phyloP scores from a whole-genome alignment of 2,888 invertebrate species.

The Synergus umbraculus region DNA sequence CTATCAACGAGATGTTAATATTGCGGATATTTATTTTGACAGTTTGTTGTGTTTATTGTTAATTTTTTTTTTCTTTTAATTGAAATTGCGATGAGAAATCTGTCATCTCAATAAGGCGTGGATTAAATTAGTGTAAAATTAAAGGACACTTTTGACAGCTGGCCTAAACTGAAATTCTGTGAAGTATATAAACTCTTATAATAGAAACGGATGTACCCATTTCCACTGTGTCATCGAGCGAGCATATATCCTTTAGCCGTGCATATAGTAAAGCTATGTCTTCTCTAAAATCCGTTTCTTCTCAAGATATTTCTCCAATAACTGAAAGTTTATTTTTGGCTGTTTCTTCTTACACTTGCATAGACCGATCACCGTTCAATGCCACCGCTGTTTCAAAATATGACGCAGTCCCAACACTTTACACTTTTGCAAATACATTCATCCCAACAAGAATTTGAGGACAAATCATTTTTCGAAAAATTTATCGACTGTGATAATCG shows the following conservation, averaged over 20 bases:
- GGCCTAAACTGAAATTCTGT: slow-evolving; percentile 22
- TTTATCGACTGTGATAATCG: neutral
- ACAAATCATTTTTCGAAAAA: slow-evolving; percentile 2
- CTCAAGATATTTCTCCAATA: slow-evolving; percentile 37
- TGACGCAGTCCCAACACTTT: slow-evolving; percentile 13
- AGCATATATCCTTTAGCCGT: slow-evolving; percentile 35
- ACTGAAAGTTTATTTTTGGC: slow-evolving; percentile 36
- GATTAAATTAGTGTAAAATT: slow-evolving; percentile 18
- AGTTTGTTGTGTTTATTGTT: neutral
- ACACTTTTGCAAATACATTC: slow-evolving; percentile 31
- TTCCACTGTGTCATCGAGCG: slow-evolving; percentile 32
- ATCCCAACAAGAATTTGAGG: neutral
- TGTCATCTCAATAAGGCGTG: neutral
- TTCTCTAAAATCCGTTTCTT: slow-evolving; percentile 35
- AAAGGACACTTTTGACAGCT: slow-evolving; percentile 15
- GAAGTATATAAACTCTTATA: slow-evolving; percentile 22
- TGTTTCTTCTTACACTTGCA: slow-evolving; percentile 39
- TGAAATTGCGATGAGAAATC: neutral
- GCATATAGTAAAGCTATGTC: slow-evolving; percentile 28
- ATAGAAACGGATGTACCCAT: slow-evolving; percentile 41
- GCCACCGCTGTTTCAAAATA: slow-evolving; percentile 38
- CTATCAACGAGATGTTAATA: neutral
- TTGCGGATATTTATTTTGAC: neutral
- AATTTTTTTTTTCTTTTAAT: neutral
- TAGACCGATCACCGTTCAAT: slow-evolving; percentile 29